phyloP scores from a whole-genome alignment of 2,113 vertebrate genomes.

The Orycteropus afer region DNA sequence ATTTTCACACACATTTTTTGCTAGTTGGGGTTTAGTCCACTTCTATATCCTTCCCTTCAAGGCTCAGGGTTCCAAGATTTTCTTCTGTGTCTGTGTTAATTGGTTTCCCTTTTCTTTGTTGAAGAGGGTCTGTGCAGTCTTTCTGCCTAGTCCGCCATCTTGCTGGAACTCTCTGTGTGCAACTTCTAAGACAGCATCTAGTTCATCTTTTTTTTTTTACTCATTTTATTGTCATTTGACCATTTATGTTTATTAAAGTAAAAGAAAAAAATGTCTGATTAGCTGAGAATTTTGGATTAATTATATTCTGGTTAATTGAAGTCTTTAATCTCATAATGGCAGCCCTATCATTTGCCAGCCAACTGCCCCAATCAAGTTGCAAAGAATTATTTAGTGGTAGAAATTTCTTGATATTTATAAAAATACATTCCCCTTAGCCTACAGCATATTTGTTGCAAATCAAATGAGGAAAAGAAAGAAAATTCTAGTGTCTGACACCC shows the following conservation, averaged over 20 bases:
- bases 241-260: conserved; percentile 29
- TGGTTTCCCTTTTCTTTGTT: too few relatives aligned
- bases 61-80: too few relatives aligned
- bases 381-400: background rate
- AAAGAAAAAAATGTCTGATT: background rate
- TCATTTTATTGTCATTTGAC: background rate
- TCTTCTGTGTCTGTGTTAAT: too few relatives aligned
- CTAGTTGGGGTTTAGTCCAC: too few relatives aligned
- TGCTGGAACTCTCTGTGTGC: background rate
- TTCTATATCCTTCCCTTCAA: too few relatives aligned
- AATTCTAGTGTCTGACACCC: background rate
- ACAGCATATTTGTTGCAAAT: background rate
- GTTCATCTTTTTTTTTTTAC: background rate
- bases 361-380: background rate
- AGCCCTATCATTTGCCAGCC: background rate
- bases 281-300: background rate
- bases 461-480: background rate
- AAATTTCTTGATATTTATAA: background rate
- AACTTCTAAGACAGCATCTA: background rate
- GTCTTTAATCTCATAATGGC: background rate
- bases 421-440: background rate
- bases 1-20: too few relatives aligned
- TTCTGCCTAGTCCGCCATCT: too few relatives aligned
- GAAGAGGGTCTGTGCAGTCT: too few relatives aligned
- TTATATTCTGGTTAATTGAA: background rate